Conservation (phyloP, 2,888 invertebrate species). For the Himalopsyche tibetana region DNA sequence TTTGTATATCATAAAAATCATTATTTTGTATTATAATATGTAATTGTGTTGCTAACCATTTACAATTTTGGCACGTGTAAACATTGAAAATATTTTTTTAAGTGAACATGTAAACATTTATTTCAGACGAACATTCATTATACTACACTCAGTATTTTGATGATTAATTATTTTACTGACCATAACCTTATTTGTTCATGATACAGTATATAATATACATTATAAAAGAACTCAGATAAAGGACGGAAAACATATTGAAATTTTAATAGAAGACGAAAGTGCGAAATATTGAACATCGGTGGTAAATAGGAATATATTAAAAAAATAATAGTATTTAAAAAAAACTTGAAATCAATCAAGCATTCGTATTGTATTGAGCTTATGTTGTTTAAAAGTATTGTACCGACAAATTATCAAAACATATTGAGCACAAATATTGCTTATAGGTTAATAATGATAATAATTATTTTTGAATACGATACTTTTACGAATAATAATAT, state of each 20-base stretch:
- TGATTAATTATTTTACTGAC: slow-evolving; percentile 14
- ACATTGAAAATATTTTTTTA: slow-evolving; percentile 32
- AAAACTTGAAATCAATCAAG: no score
- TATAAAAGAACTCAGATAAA: background rate
- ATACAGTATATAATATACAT: background rate
- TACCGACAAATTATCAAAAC: background rate
- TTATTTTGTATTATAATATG: background rate
- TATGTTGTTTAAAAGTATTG: background rate
- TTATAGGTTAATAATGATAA: background rate
- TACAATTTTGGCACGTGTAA: slow-evolving; percentile 29
- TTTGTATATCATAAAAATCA: background rate
- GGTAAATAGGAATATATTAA: no score
- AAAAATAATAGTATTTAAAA: no score
- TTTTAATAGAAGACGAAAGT: no score
- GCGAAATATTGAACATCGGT: no score
- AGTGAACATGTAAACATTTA: slow-evolving; percentile 40
- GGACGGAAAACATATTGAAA: no score
- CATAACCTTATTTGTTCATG: slow-evolving; percentile 12
- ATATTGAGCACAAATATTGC: slow-evolving; percentile 27
- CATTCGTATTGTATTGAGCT: background rate
- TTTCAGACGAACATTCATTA: slow-evolving; percentile 27
- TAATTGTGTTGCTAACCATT: slow-evolving; percentile 9
- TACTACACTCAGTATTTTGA: slow-evolving; percentile 28
- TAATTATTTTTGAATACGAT: no score
- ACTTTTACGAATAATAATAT: no score